These are phyloP conservation scores for Agrotis clavis DNA, from an alignment of 2,888 invertebrate genomes.

Conservation along the genomic window DNA sequence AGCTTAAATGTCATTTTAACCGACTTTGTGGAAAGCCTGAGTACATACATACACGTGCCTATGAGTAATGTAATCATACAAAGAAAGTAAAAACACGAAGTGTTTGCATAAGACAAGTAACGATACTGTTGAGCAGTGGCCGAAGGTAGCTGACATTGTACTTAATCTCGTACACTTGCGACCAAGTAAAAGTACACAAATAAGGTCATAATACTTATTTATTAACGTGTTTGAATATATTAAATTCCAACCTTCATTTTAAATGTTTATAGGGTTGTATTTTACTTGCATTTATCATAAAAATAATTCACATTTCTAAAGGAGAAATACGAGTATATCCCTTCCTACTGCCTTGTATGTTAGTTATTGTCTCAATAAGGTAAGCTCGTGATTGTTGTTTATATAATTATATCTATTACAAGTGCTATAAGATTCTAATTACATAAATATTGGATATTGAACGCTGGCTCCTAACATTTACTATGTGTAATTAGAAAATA, in stretches of 20 bases:
- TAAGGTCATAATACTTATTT: constrained; percentile 54
- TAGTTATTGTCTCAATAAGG: constrained; percentile 33
- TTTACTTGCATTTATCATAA: constrained; percentile 22
- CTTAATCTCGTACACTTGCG: constrained; percentile 71
- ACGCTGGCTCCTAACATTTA: constrained; percentile 16
- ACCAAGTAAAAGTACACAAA: constrained; percentile 61
- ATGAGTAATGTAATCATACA: constrained; percentile 55
- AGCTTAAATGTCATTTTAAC: background rate
- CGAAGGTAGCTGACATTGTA: constrained; percentile 72
- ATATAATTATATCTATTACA: constrained; percentile 14
- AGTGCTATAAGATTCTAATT: constrained; percentile 22
- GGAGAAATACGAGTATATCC: constrained; percentile 5
- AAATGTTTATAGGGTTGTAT: constrained; percentile 7
- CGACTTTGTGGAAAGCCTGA: background rate
- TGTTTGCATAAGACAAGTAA: constrained; percentile 71
- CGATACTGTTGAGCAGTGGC: constrained; percentile 48
- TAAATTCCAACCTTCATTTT: constrained; percentile 35
- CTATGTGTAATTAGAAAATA: constrained; percentile 35
- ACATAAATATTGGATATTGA: constrained; percentile 34
- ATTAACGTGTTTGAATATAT: constrained; percentile 48
- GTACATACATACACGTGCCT: constrained; percentile 2
- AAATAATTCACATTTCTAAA: constrained; percentile 14
- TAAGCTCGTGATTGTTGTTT: constrained; percentile 26
- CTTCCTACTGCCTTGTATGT: constrained; percentile 44
- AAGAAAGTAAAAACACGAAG: constrained; percentile 76